Percentiles rank a stretch among this genome's conserved stretches.
Evolutionary conservation across 2,113 vertebrate genomes (phyloP).

Genomic region (Spilogale gracilis): DNA sequence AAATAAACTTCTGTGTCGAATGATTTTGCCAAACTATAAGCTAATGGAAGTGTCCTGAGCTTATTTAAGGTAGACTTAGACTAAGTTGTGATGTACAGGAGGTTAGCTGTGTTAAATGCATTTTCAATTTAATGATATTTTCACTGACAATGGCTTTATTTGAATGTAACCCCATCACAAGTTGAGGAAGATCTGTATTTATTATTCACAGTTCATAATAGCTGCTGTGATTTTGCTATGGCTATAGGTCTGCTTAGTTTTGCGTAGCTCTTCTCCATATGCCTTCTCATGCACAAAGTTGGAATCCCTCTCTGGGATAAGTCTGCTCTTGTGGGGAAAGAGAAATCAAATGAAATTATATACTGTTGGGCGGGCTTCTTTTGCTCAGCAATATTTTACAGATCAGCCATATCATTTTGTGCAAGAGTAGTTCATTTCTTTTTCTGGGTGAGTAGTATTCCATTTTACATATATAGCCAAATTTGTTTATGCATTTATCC

Average conservation of each 20-base stretch:
- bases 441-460: neutral
- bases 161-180: neutral
- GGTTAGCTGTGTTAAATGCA: neutral
- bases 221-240: neutral
- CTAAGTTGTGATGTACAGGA: neutral
- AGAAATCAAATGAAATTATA: neutral
- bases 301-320: neutral
- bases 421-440: neutral
- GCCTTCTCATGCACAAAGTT: no score
- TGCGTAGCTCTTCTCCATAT: neutral
- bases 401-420: neutral
- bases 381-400: neutral
- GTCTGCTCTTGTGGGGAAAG: neutral
- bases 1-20: neutral
- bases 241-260: neutral
- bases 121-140: neutral
- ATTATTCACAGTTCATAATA: rapidly evolving
- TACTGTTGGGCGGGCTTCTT: neutral
- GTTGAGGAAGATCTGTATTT: neutral
- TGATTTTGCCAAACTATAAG: neutral
- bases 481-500: neutral
- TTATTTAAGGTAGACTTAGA: neutral
- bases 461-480: neutral
- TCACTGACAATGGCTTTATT: neutral
- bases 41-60: neutral